Evolutionary conservation across 2,888 invertebrate genomes (phyloP), one percentile per base, ranked within the genome.

Genomic region (Corythucha ciliata): DNA sequence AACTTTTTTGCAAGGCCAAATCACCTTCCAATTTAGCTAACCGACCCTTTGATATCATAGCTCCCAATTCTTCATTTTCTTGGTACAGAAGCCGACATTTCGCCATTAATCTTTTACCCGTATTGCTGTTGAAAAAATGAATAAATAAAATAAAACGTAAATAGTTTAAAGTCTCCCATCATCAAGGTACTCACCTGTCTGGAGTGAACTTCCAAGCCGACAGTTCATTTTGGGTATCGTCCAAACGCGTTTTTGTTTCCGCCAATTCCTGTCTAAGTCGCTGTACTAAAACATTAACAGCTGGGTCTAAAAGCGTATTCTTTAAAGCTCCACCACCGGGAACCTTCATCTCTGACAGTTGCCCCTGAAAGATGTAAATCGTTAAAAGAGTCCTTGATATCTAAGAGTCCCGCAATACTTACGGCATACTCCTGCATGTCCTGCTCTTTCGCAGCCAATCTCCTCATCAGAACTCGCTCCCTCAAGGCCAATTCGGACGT

Each of bases 161-260:
- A n/a, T n/a, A n/a, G n/a, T n/a, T n/a, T n/a, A n/a, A n/a, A n/a
- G n/a, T 12, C n/a, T 29, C 10, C 25, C n/a, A n/a, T n/a, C n/a
- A n/a, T n/a, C n/a, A n/a, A n/a, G n/a, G n/a, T n/a, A n/a, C 39
- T 57, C 59, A 80, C 79, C 79, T 94, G 70, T 97, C 97, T n/a
- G 96, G 93, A 12, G 96, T 96, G 70, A 97, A 97, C 71, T 97
- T 97, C 94, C 96, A 97, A 2, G 97, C 96, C 50, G 90, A 87
- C 39, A 97, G 74, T 74, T 97, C 97, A 70, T 91, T 93, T 70
- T 96, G 96, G 16, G 93, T 93, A 70, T 96, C 94, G 68, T 96
- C 94, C 60, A 94, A 74, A 67, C 88, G 85, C 48, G 89, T 84
- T 68, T 89, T 87, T 18, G 89, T 87, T 45, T 85, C 79, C 53